Percentiles rank a stretch among this genome's conserved stretches.
Conservation (phyloP, 2,113 vertebrate species). For the Silurus glanis region DNA sequence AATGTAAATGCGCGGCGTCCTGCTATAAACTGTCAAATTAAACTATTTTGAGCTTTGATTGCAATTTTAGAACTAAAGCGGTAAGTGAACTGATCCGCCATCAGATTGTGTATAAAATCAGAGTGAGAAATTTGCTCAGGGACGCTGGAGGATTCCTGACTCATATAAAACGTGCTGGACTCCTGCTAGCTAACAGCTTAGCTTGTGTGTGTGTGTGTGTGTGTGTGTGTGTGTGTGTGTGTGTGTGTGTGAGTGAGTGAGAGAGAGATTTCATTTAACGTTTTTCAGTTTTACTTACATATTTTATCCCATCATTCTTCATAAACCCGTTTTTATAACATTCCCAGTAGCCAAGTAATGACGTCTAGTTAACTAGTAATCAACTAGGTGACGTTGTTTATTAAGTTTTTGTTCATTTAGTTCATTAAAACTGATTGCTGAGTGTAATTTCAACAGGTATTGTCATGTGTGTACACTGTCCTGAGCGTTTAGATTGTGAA, state of each 20-base stretch:
- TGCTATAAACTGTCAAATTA: constrained; percentile 4
- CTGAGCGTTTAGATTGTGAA: not conserved
- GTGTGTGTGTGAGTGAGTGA: too few relatives aligned
- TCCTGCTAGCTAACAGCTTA: not conserved
- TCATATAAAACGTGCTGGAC: constrained; percentile 16
- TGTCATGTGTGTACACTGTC: not conserved
- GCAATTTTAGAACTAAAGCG: not conserved
- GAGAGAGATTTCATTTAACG: not conserved
- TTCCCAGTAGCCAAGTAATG: not conserved
- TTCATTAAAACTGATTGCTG: not conserved
- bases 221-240: too few relatives aligned
- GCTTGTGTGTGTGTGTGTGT: not conserved
- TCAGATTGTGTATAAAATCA: too few relatives aligned
- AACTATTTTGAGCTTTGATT: not conserved
- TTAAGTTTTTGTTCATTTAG: not conserved
- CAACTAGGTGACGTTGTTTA: not conserved
- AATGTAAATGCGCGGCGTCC: constrained; percentile 4
- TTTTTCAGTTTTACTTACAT: not conserved
- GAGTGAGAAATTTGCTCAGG: not conserved
- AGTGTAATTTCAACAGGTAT: not conserved
- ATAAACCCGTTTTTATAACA: not conserved
- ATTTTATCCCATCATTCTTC: not conserved
- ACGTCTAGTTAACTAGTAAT: not conserved
- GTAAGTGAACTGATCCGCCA: not conserved
- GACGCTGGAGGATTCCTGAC: not conserved